Evolutionary conservation across 2,113 vertebrate species (phyloP).

Genomic region (Silurus meridionalis): DNA sequence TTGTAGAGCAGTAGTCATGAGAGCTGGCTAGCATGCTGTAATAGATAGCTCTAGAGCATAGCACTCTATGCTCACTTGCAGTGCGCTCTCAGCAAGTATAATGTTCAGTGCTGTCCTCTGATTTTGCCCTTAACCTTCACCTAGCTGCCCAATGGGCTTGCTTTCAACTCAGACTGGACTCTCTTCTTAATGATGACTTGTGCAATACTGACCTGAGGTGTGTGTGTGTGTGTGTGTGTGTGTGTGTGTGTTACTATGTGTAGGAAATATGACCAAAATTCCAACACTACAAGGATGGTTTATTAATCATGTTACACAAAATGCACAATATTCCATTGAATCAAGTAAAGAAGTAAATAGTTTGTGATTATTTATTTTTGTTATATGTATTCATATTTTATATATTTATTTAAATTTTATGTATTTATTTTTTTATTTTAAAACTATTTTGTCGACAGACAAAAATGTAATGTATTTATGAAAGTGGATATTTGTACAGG

Average conservation of each 20-base stretch:
- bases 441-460: neutral
- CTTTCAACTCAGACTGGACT: conserved; percentile 15
- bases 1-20: conserved; percentile 10
- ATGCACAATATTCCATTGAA: neutral
- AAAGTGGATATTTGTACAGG: neutral
- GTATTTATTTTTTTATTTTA: too few relatives aligned
- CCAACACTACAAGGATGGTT: neutral
- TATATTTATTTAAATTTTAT: too few relatives aligned
- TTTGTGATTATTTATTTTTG: neutral
- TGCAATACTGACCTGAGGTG: neutral
- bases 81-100: neutral
- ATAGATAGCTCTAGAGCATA: conserved; percentile 38
- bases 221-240: conserved; percentile 9
- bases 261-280: neutral
- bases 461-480: neutral
- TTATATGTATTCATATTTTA: too few relatives aligned
- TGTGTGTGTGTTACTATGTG: neutral
- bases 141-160: conserved; percentile 18
- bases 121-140: conserved; percentile 30
- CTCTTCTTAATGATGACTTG: conserved; percentile 25
- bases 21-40: conserved; percentile 22
- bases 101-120: conserved; percentile 4
- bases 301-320: neutral
- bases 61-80: conserved; percentile 11
- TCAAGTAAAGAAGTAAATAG: neutral